phyloP scores from a whole-genome alignment of 2,888 invertebrate genomes.

The Ennomos quercinarius region DNA sequence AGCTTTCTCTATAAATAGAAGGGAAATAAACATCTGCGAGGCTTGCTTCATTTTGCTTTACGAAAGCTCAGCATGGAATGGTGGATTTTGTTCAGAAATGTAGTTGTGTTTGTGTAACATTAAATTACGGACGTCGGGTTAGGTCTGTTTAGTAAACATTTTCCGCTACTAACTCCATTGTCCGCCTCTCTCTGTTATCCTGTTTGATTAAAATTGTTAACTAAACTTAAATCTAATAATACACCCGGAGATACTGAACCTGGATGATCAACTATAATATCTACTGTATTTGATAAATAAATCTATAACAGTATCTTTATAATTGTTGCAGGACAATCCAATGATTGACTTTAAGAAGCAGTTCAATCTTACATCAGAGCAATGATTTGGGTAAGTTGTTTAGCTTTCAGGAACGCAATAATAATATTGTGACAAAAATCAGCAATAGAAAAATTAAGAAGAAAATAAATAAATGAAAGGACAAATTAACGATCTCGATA shows the following conservation, averaged over 20 bases:
- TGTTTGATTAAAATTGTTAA: slow-evolving; percentile 56
- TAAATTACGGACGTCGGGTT: slow-evolving; percentile 67
- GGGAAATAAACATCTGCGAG: slow-evolving; percentile 44
- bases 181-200: slow-evolving; percentile 47
- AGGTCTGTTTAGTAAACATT: slow-evolving; percentile 67
- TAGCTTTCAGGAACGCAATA: not conserved
- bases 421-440: too few relatives aligned
- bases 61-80: slow-evolving; percentile 51
- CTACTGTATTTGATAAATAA: not conserved
- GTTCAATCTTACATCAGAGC: slow-evolving; percentile 50
- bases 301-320: not conserved
- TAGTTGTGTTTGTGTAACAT: slow-evolving; percentile 71
- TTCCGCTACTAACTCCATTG: slow-evolving; percentile 62
- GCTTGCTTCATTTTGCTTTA: slow-evolving; percentile 38
- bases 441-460: too few relatives aligned
- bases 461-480: too few relatives aligned
- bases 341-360: slow-evolving; percentile 55
- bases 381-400: slow-evolving; percentile 73
- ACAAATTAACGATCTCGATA: too few relatives aligned
- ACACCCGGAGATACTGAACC: slow-evolving; percentile 43
- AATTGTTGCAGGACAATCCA: slow-evolving; percentile 66
- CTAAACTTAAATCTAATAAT: too few relatives aligned
- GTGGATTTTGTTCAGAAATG: slow-evolving; percentile 62
- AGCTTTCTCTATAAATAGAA: slow-evolving; percentile 41
- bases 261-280: slow-evolving; percentile 6